These are phyloP conservation scores for Pogonomyrmex californicus DNA, from an alignment of 1,140 invertebrate genomes.

Conservation along the genomic window DNA sequence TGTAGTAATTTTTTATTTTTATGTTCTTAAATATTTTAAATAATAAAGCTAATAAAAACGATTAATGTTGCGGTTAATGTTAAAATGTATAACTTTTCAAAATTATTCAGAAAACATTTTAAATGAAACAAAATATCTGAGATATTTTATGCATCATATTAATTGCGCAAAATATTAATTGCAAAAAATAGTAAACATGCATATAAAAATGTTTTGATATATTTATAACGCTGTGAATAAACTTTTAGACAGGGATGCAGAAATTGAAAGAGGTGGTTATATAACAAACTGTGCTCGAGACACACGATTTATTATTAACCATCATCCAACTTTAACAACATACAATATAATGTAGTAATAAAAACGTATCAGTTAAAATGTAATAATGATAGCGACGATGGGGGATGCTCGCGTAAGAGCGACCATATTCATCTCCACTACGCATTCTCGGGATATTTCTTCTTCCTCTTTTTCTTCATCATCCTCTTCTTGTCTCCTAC, in stretches of 20 bases:
- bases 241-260: constrained; percentile 19
- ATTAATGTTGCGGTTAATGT: neutral
- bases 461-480: constrained; percentile 43
- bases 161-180: neutral
- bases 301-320: constrained; percentile 87
- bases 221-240: constrained; percentile 17
- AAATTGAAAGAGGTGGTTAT: constrained; percentile 68
- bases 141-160: neutral
- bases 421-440: constrained; percentile 72
- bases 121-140: neutral
- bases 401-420: constrained; percentile 65
- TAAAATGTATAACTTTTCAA: no score
- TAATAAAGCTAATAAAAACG: neutral
- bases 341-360: constrained; percentile 87
- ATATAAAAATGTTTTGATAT: neutral
- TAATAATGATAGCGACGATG: constrained; percentile 84
- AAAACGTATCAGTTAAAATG: constrained; percentile 85
- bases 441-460: constrained; percentile 57
- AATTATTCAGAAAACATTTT: neutral
- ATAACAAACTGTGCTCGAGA: constrained; percentile 86
- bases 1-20: neutral
- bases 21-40: neutral
- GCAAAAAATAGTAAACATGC: neutral
- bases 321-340: constrained; percentile 87
- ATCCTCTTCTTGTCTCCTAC: constrained; percentile 62